Percentiles rank a stretch among this genome's conserved stretches.
phyloP scores from a whole-genome alignment of 2,888 invertebrate genomes.

The Petrophora chlorosata region DNA sequence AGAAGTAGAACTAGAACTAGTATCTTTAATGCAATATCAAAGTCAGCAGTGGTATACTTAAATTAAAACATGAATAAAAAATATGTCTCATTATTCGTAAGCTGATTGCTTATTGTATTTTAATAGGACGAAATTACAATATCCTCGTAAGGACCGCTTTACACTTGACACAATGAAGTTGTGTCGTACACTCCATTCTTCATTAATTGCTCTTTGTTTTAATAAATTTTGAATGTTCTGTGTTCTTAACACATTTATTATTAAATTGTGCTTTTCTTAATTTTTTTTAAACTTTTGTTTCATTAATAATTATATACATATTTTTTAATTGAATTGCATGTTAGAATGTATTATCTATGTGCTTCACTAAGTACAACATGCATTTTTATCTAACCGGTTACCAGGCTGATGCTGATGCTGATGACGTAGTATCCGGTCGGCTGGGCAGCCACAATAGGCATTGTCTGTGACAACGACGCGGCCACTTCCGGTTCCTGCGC shows the following conservation, averaged over 20 bases:
- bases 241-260: too few relatives aligned
- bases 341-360: too few relatives aligned
- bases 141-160: constrained; percentile 31
- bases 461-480: constrained; percentile 63
- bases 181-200: constrained; percentile 11
- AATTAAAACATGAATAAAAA: constrained; percentile 32
- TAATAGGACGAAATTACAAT: constrained; percentile 56
- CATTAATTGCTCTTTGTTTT: constrained; percentile 4
- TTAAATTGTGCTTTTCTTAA: too few relatives aligned
- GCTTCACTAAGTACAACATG: too few relatives aligned
- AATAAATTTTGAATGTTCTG: not conserved
- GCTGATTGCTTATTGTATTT: constrained; percentile 76
- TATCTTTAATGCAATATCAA: constrained; percentile 11
- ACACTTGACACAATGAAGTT: constrained; percentile 22
- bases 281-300: not conserved
- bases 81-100: constrained; percentile 39
- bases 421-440: constrained; percentile 57
- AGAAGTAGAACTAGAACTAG: constrained; percentile 5
- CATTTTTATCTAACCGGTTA: constrained; percentile 11
- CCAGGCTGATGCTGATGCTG: constrained; percentile 15
- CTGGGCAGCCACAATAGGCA: constrained; percentile 73
- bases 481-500: constrained; percentile 65
- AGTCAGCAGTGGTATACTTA: constrained; percentile 10
- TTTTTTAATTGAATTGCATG: too few relatives aligned
- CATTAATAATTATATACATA: too few relatives aligned